Percentiles rank a stretch among this genome's conserved stretches.
Conservation (phyloP, 2,888 invertebrate genomes). For the Automeris io region DNA sequence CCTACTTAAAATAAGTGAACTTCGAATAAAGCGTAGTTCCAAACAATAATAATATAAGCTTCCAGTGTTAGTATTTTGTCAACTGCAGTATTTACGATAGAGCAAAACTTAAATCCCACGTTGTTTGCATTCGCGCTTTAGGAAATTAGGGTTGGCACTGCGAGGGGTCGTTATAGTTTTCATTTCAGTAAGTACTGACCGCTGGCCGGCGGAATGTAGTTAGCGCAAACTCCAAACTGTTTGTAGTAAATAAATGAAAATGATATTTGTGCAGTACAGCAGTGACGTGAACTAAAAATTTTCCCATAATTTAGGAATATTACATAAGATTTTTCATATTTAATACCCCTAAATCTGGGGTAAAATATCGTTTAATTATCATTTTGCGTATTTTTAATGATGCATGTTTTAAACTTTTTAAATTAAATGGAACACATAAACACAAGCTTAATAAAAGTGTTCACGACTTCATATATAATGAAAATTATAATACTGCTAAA, state of each 20-base stretch:
- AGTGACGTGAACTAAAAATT: too few relatives aligned
- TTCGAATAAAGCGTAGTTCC: constrained; percentile 4
- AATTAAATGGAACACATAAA: too few relatives aligned
- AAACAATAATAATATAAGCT: constrained; percentile 6
- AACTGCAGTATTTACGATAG: constrained; percentile 6
- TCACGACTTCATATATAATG: too few relatives aligned
- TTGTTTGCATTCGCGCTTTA: constrained; percentile 17
- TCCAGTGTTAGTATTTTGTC: constrained; percentile 4
- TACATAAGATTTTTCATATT: too few relatives aligned
- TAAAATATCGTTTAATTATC: too few relatives aligned
- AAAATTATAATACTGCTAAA: too few relatives aligned
- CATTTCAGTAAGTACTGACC: constrained; percentile 47
- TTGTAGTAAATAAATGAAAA: constrained; percentile 33
- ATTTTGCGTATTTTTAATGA: too few relatives aligned
- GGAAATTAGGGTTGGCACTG: constrained; percentile 32
- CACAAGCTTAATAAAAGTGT: too few relatives aligned
- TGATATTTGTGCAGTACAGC: constrained; percentile 18
- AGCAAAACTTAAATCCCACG: constrained; percentile 6
- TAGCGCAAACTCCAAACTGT: constrained; percentile 26
- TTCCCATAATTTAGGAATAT: too few relatives aligned
- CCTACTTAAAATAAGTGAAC: too few relatives aligned
- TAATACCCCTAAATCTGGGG: too few relatives aligned
- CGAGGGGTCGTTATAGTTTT: constrained; percentile 46
- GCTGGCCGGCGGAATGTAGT: constrained; percentile 28
- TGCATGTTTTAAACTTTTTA: too few relatives aligned